Evolutionary conservation across 2,113 vertebrate species (phyloP).

Genomic region (human (Homo sapiens)): DNA sequence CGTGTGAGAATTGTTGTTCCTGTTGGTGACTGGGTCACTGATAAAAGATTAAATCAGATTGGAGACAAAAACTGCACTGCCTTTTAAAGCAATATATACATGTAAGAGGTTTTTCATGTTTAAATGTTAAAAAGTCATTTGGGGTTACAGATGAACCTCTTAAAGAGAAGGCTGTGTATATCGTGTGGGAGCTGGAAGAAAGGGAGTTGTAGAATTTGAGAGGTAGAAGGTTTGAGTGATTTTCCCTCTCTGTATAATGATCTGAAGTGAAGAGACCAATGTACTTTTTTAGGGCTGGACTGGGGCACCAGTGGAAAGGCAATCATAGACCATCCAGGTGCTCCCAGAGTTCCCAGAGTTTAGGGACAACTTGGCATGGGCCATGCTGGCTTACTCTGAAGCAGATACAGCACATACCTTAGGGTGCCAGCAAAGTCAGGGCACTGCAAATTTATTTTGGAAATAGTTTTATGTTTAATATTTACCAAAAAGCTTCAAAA

Average conservation of each 20-base stretch:
- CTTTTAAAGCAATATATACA: not conserved
- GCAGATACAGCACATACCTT: not conserved
- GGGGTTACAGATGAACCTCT: not conserved
- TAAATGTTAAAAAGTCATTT: not conserved
- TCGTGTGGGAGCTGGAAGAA: not conserved
- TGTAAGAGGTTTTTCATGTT: not conserved
- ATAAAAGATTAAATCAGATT: not conserved
- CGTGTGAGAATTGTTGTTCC: not conserved
- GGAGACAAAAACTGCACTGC: not conserved
- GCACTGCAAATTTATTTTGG: not conserved
- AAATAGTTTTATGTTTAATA: slow-evolving; percentile 37
- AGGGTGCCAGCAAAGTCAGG: not conserved
- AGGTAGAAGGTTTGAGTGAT: not conserved
- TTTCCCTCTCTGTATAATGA: not conserved
- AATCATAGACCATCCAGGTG: too few relatives aligned
- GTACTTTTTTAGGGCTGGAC: not conserved
- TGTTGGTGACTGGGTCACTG: not conserved
- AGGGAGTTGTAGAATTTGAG: not conserved
- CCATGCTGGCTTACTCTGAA: not conserved
- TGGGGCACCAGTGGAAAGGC: not conserved
- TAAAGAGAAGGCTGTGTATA: not conserved
- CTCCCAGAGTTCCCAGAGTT: too few relatives aligned
- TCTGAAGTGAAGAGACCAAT: not conserved
- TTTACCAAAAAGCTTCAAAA: slow-evolving; percentile 34
- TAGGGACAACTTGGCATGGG: not conserved